Base-by-base conservation (phyloP, 2,113 vertebrate species). In the Esox niger region DNA sequence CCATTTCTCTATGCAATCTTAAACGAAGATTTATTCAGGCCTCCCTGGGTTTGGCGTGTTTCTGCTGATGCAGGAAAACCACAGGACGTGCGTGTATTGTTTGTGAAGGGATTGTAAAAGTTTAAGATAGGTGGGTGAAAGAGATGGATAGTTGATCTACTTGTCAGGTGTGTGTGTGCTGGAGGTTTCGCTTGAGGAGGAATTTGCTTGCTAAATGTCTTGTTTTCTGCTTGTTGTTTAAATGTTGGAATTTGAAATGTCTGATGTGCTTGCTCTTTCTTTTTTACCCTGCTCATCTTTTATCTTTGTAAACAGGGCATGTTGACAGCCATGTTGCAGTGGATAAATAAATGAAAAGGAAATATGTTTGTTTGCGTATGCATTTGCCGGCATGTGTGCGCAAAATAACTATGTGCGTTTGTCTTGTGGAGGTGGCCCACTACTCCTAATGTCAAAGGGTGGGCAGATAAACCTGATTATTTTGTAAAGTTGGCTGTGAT, bases 401-500 rank as follows among this genome's bases (percentile, higher is more conserved):
- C 49, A 26, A 31, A 31, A 26, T 49, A 20, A 20, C 1, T 59
- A 23, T 15, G 27, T 56, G 64, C 15, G 30, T 23, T 29, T 21
- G 38, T 65, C 55, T 25, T 29, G 55, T 56, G 23, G 31, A 13
- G 61, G 33, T 25, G 32, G 35, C 8, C 49, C 26, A 54, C 33
- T 52, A 43, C 43, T 10, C 33, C 68, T 35, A 70, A 67, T 17
- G 30, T 30, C 27, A 4, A 59, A 38, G 55, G 71, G 68, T 62
- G 6, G 38, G 3, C 62, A 76, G 72, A 78, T 75, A 57, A 68
- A 68, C 64, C 73, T 35, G 57, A 81, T 79, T 82, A 76, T 70
- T 77, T 79, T 74, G 72, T 71, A 69, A 80, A 78, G 74, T 68
- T 69, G 78, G 82, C 74, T 79, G 78, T 78, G 77, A 84, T 78